A percentile compares a stretch with the other conserved stretches of the same genome.
These are phyloP conservation scores for Adelosebastes latens DNA, from an alignment of 2,797 vertebrate species.

Conservation along the genomic window DNA sequence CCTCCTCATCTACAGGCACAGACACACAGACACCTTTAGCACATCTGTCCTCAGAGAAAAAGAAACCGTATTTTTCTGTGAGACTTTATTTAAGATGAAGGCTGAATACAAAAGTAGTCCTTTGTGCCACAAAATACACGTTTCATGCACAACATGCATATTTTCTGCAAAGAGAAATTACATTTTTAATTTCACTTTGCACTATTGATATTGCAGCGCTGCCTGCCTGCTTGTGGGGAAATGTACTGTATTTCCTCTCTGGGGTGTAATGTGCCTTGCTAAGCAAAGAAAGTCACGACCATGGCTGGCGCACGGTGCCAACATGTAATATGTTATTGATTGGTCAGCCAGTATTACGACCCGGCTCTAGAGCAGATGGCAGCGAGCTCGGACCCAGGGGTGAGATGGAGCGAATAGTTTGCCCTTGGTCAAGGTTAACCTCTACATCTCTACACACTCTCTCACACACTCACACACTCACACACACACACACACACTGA, in stretches of 20 bases:
- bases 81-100: slow-evolving; percentile 19
- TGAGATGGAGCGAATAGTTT: slow-evolving; percentile 63
- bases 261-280: slow-evolving; percentile 25
- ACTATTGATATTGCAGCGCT: neutral
- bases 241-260: slow-evolving; percentile 21
- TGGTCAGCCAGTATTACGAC: slow-evolving; percentile 61
- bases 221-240: neutral
- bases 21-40: slow-evolving; percentile 1
- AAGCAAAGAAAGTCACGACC: slow-evolving; percentile 40
- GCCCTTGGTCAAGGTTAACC: slow-evolving; percentile 74
- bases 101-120: slow-evolving; percentile 22
- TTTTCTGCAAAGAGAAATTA: slow-evolving; percentile 18
- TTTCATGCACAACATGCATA: slow-evolving; percentile 3
- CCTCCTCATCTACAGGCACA: slow-evolving; percentile 11
- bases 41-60: slow-evolving; percentile 28
- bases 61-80: slow-evolving; percentile 1
- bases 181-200: slow-evolving; percentile 36
- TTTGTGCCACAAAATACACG: neutral
- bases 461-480: neutral
- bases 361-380: slow-evolving; percentile 73
- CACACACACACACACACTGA: neutral
- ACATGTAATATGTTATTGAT: slow-evolving; percentile 68
- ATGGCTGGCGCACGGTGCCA: slow-evolving; percentile 20
- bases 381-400: slow-evolving; percentile 58
- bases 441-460: slow-evolving; percentile 14